Evolutionary conservation across 2,113 vertebrate species (phyloP).

Genomic region (Hydropotes inermis): DNA sequence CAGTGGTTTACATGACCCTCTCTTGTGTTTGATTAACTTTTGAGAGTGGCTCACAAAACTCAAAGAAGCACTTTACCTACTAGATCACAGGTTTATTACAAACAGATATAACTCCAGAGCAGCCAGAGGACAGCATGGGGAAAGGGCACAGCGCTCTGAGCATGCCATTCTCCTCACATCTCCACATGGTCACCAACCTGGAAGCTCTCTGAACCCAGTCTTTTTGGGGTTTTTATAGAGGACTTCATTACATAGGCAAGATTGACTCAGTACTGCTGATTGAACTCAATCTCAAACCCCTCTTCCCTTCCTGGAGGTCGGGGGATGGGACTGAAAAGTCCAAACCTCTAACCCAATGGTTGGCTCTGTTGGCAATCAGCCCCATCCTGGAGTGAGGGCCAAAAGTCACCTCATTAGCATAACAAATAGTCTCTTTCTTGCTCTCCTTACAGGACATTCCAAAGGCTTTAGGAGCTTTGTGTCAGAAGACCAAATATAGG

Average conservation of each 20-base stretch:
- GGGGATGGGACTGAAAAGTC: background rate
- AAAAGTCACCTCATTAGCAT: background rate
- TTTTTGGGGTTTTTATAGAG: background rate
- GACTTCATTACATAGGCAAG: background rate
- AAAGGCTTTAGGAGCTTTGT: background rate
- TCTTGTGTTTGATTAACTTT: background rate
- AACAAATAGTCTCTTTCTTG: background rate
- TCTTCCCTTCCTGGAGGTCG: background rate
- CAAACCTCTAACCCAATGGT: background rate
- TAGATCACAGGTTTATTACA: background rate
- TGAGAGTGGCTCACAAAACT: background rate
- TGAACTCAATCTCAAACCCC: background rate
- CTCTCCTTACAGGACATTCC: background rate
- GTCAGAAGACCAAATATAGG: background rate
- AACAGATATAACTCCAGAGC: background rate
- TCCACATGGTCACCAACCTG: background rate
- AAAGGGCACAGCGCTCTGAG: background rate
- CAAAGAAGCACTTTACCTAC: background rate
- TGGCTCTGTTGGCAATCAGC: background rate
- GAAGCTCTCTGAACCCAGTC: background rate
- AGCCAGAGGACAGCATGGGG: background rate
- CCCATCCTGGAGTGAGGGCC: background rate
- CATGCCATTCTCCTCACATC: background rate
- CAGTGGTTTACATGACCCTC: background rate
- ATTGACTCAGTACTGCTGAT: background rate